These are phyloP conservation scores for Deilephila elpenor DNA, from an alignment of 2,888 invertebrate genomes.

Conservation along the genomic window DNA sequence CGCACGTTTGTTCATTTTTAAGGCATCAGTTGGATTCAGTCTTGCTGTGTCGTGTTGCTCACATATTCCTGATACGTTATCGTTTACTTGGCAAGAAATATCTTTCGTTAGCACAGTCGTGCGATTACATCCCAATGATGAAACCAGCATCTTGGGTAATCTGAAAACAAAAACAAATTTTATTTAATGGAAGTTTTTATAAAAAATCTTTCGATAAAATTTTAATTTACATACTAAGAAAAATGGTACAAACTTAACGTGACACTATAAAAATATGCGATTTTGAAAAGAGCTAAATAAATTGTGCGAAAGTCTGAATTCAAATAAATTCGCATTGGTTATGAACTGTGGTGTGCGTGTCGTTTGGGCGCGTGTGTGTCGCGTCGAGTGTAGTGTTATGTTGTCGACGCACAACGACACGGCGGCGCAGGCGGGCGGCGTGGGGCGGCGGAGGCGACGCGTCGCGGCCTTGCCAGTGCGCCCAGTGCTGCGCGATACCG, in stretches of 20 bases:
- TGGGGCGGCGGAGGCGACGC: conserved; percentile 47
- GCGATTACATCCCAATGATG: conserved; percentile 52
- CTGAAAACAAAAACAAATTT: conserved; percentile 62
- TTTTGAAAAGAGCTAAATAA: neutral
- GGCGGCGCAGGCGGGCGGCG: conserved; percentile 5
- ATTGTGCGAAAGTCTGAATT: conserved; percentile 41
- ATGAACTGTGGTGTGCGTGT: conserved; percentile 30
- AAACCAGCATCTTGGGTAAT: conserved; percentile 71
- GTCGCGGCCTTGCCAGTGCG: conserved; percentile 77
- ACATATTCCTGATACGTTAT: conserved; percentile 51
- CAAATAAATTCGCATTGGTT: conserved; percentile 35
- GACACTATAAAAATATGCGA: neutral
- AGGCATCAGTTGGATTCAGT: conserved; percentile 73
- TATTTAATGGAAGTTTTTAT: conserved; percentile 6
- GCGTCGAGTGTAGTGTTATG: conserved; percentile 43
- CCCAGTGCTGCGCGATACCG: conserved; percentile 73
- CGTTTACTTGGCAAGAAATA: conserved; percentile 35
- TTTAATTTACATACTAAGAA: too few relatives aligned
- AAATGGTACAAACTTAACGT: too few relatives aligned
- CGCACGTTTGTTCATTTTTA: conserved; percentile 66
- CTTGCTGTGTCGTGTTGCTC: conserved; percentile 55
- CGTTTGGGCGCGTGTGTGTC: conserved; percentile 48
- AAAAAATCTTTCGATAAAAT: too few relatives aligned
- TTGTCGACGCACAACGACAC: conserved; percentile 42
- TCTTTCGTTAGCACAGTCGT: conserved; percentile 40